Conservation (phyloP, 1,140 invertebrate genomes). For the Drosophila varians region DNA sequence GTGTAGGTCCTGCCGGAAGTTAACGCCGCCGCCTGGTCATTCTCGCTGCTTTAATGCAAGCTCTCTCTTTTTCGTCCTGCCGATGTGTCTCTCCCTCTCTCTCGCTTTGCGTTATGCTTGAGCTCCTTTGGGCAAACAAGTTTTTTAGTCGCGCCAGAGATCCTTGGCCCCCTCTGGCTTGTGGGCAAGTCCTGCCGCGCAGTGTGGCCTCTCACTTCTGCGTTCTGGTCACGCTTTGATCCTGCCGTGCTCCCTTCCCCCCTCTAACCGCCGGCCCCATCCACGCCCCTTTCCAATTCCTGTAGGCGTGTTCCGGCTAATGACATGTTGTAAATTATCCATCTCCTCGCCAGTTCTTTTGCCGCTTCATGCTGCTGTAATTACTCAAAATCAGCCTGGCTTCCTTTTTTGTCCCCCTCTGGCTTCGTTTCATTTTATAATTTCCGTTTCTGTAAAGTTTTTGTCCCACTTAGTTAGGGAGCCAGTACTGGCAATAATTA, state of each 20-base stretch:
- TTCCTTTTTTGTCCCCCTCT: slow-evolving; percentile 23
- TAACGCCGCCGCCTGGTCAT: slow-evolving; percentile 72
- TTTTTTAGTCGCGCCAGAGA: slow-evolving; percentile 59
- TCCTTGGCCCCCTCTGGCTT: slow-evolving; percentile 25
- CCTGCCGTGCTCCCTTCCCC: slow-evolving; percentile 50
- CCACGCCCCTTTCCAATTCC: not conserved
- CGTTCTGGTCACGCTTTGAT: slow-evolving; percentile 74
- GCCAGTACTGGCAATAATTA: not conserved
- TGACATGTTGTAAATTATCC: slow-evolving; percentile 81
- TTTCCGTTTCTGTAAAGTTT: slow-evolving; percentile 29
- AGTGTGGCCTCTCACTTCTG: slow-evolving; percentile 40
- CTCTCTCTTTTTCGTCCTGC: slow-evolving; percentile 42
- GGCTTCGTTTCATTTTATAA: slow-evolving; percentile 22
- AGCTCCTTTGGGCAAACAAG: slow-evolving; percentile 68
- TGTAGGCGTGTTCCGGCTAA: slow-evolving; percentile 72
- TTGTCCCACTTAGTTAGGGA: too few relatives aligned
- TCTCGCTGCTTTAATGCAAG: slow-evolving; percentile 68
- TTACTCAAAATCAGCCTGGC: slow-evolving; percentile 52
- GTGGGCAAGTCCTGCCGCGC: slow-evolving; percentile 29
- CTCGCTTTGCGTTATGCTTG: slow-evolving; percentile 38
- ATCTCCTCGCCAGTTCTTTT: slow-evolving; percentile 27
- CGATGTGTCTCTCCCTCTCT: slow-evolving; percentile 5
- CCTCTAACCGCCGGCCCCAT: slow-evolving; percentile 8
- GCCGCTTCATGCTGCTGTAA: slow-evolving; percentile 34
- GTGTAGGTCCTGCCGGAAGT: slow-evolving; percentile 77